A percentile compares a stretch with the other conserved stretches of the same genome.
phyloP scores from a whole-genome alignment of 2,888 invertebrate genomes.

The Hypena proboscidalis region DNA sequence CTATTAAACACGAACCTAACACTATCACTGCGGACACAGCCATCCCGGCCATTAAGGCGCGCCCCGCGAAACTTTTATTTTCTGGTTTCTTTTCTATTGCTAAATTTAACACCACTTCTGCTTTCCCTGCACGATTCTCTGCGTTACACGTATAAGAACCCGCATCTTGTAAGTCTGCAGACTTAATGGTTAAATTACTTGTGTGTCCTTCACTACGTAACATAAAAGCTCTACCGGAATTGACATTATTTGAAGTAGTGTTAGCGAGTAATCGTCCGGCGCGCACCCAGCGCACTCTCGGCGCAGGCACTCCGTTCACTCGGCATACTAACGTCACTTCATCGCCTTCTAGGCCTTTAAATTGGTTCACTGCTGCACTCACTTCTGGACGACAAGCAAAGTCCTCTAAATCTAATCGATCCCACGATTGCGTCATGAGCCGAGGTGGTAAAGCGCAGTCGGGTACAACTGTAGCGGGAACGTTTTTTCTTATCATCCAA shows the following conservation, averaged over 20 bases:
- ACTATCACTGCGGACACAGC: slow-evolving; percentile 89
- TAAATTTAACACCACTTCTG: slow-evolving; percentile 90
- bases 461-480: slow-evolving; percentile 89
- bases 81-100: slow-evolving; percentile 88
- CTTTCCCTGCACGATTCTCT: slow-evolving; percentile 92
- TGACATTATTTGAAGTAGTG: slow-evolving; percentile 69
- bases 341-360: slow-evolving; percentile 88
- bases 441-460: slow-evolving; percentile 88
- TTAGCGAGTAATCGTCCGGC: slow-evolving; percentile 90
- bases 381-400: slow-evolving; percentile 92
- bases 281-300: slow-evolving; percentile 89
- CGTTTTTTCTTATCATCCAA: slow-evolving; percentile 92
- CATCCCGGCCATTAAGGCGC: slow-evolving; percentile 88
- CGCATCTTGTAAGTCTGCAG: slow-evolving; percentile 90
- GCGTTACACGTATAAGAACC: slow-evolving; percentile 92
- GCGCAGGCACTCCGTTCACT: slow-evolving; percentile 89
- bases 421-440: slow-evolving; percentile 89
- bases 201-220: slow-evolving; percentile 88
- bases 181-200: slow-evolving; percentile 90
- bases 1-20: slow-evolving; percentile 87
- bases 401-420: slow-evolving; percentile 90
- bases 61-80: slow-evolving; percentile 85
- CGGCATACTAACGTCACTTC: slow-evolving; percentile 90
- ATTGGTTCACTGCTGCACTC: slow-evolving; percentile 84
- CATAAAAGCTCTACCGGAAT: slow-evolving; percentile 86